phyloP scores from a whole-genome alignment of 2,888 invertebrate species.

The Eudemis profundana region DNA sequence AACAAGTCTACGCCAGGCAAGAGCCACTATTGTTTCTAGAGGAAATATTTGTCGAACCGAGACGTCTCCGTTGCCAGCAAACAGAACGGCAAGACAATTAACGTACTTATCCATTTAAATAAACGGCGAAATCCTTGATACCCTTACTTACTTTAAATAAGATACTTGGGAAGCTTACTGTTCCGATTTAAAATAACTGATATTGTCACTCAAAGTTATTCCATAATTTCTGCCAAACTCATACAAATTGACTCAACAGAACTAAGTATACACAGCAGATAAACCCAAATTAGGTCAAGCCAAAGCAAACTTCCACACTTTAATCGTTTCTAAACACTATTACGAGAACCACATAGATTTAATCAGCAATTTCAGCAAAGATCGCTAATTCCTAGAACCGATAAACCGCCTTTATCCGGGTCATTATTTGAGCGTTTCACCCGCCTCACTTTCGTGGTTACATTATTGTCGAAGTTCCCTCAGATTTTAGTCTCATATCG shows the following conservation, averaged over 20 bases:
- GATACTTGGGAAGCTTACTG: neutral
- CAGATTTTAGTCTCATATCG: too few species aligned
- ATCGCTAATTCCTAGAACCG: conserved; percentile 70
- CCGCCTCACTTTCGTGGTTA: too few species aligned
- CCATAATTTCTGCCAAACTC: neutral
- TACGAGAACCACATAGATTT: conserved; percentile 74
- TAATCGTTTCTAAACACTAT: conserved; percentile 79
- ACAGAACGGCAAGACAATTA: conserved; percentile 61
- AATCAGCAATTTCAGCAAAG: conserved; percentile 73
- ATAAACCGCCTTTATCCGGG: conserved; percentile 61
- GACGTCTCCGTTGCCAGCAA: conserved; percentile 55
- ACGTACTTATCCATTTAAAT: conserved; percentile 60
- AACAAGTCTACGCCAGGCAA: conserved; percentile 53
- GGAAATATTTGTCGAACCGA: conserved; percentile 62
- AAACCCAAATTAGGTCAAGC: conserved; percentile 54
- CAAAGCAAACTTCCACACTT: conserved; percentile 60
- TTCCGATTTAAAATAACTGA: neutral
- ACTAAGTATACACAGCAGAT: conserved; percentile 12
- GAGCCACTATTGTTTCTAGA: conserved; percentile 57
- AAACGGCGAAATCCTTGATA: conserved; percentile 51
- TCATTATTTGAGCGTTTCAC: too few species aligned
- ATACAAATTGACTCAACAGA: conserved; percentile 13
- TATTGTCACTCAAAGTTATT: neutral
- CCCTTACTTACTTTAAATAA: conserved; percentile 24
- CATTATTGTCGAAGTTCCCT: too few species aligned